phyloP scores from a whole-genome alignment of 2,888 invertebrate genomes.

The Sicus ferrugineus region DNA sequence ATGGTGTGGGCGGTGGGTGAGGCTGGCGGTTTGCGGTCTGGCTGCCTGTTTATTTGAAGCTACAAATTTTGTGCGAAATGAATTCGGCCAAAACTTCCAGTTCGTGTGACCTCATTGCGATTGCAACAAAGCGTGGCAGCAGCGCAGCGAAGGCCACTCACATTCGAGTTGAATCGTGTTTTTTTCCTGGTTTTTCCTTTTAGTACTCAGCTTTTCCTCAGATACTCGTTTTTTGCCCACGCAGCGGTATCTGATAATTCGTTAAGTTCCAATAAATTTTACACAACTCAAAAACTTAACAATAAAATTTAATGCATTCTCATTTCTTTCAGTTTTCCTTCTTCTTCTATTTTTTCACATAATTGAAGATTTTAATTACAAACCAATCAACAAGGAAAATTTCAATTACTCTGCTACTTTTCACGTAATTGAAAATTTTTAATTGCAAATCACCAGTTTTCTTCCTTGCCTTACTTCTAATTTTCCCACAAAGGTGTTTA shows the following conservation, averaged over 20 bases:
- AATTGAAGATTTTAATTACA: neutral
- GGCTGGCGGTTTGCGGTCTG: neutral
- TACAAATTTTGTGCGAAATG: neutral
- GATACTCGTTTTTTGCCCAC: neutral
- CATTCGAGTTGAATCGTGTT: too few relatives aligned
- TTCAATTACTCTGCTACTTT: too few relatives aligned
- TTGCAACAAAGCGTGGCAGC: neutral
- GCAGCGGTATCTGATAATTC: neutral
- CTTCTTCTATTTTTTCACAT: neutral
- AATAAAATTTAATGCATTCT: neutral
- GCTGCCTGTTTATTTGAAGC: neutral
- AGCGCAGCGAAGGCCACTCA: too few relatives aligned
- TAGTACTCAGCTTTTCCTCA: neutral
- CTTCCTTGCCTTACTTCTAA: neutral
- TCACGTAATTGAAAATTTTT: too few relatives aligned
- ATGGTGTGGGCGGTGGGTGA: neutral
- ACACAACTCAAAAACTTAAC: neutral
- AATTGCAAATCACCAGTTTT: too few relatives aligned
- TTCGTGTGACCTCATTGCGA: neutral
- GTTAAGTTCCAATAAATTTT: neutral
- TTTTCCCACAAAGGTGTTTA: neutral
- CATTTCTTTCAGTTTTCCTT: neutral
- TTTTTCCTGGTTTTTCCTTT: neutral
- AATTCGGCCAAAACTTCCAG: neutral
- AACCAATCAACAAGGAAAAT: too few relatives aligned